Percentiles rank a stretch among this genome's conserved stretches.
Evolutionary conservation across 2,888 invertebrate genomes (phyloP).

Genomic region (Troilus luridus): DNA sequence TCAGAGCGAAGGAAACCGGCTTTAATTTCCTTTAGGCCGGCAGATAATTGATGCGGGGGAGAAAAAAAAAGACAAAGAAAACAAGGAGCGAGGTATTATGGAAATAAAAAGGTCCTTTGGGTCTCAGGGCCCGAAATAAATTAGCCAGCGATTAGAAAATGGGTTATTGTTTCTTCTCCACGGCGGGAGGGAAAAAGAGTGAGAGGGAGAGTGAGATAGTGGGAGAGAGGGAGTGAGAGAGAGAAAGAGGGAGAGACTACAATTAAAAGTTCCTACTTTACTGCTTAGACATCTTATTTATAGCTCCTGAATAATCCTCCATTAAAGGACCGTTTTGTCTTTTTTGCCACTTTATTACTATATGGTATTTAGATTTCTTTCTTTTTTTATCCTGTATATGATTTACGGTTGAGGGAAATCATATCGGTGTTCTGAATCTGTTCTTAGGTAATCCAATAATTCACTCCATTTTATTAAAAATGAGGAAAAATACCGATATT

Average conservation of each 20-base stretch:
- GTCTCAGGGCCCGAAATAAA: background rate
- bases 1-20: background rate
- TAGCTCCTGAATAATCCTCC: background rate
- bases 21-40: conserved; percentile 24
- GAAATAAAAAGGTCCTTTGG: background rate
- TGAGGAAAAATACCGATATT: too few species aligned
- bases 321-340: background rate
- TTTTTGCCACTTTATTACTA: background rate
- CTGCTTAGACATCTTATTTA: conserved; percentile 7
- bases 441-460: too few species aligned
- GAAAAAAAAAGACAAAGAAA: conserved; percentile 14
- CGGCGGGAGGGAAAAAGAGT: background rate
- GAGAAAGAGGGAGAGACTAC: background rate
- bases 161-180: conserved; percentile 18
- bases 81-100: conserved; percentile 23
- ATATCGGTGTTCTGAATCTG: too few species aligned
- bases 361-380: background rate
- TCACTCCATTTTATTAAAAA: too few species aligned
- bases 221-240: background rate
- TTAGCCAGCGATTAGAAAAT: conserved; percentile 30
- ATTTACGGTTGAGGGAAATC: too few species aligned
- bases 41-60: background rate
- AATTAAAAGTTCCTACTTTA: conserved; percentile 15
- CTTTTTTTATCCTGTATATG: too few species aligned
- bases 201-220: too few species aligned